Evolutionary conservation across 30 jellyfish, hydroid and myxozoan genomes (phyloP).

Genomic region (Aurelia sp.): DNA sequence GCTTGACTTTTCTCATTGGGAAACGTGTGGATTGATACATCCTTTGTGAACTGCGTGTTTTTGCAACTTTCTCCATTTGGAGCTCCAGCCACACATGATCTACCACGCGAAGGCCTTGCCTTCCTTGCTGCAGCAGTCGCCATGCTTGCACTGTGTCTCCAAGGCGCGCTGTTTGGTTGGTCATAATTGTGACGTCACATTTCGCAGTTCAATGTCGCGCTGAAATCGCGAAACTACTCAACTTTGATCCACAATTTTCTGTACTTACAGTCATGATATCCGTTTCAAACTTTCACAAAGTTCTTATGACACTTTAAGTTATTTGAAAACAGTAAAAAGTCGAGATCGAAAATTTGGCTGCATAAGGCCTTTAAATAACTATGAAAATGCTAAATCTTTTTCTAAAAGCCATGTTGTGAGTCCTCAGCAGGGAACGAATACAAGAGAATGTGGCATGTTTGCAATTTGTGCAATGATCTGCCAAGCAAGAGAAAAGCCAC

Average conservation of each 20-base stretch:
- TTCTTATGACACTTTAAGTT: too few species aligned
- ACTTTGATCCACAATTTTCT: conserved; percentile 23
- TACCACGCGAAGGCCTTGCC: conserved; percentile 3
- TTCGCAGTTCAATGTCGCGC: conserved; percentile 32
- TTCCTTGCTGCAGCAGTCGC: conserved; percentile 4
- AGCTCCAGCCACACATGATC: conserved; percentile 43
- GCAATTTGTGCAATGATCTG: too few species aligned
- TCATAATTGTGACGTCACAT: conserved; percentile 32
- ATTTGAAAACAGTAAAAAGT: too few species aligned
- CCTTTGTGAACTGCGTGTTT: conserved; percentile 14
- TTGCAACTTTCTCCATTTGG: conserved; percentile 36
- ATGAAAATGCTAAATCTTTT: too few species aligned
- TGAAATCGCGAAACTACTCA: conserved; percentile 19
- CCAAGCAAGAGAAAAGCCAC: too few species aligned
- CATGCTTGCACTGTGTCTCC: conserved; percentile 5
- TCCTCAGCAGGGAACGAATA: too few species aligned
- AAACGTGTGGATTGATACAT: conserved; percentile 11
- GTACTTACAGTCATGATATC: neutral
- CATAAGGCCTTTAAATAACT: too few species aligned
- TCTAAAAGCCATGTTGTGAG: too few species aligned
- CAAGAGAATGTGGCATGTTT: too few species aligned
- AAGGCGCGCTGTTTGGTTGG: neutral
- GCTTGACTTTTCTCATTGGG: neutral
- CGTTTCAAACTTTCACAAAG: too few species aligned
- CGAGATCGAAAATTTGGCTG: too few species aligned